These are phyloP conservation scores for Sebastes baramenuke DNA, from an alignment of 2,797 vertebrate species.

Conservation along the genomic window DNA sequence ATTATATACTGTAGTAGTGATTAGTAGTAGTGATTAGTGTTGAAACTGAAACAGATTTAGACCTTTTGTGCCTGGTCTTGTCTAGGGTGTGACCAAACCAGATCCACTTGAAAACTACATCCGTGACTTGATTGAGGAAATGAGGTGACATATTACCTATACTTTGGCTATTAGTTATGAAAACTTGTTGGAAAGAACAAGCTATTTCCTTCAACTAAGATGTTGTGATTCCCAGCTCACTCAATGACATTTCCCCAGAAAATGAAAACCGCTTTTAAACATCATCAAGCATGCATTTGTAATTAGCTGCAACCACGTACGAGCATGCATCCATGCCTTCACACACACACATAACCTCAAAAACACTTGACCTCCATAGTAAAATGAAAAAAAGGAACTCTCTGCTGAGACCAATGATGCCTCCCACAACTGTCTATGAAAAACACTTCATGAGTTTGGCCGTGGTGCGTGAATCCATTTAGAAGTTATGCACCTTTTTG, in stretches of 20 bases:
- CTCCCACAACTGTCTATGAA: background rate
- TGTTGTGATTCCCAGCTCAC: background rate
- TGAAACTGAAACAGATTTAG: background rate
- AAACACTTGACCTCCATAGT: background rate
- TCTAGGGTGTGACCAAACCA: background rate
- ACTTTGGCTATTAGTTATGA: background rate
- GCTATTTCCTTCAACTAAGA: background rate
- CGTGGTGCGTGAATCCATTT: too few species aligned
- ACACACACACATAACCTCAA: background rate
- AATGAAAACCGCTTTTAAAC: background rate
- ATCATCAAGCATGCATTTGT: background rate
- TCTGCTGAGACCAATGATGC: background rate
- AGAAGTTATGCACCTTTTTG: too few species aligned
- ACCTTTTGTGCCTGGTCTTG: background rate
- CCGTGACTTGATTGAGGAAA: background rate
- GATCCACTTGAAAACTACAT: background rate
- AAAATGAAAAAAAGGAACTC: background rate
- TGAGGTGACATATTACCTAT: background rate
- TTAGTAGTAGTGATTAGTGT: background rate
- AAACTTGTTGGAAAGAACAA: background rate
- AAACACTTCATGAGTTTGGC: background rate
- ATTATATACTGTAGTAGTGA: fast-evolving
- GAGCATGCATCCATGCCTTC: background rate
- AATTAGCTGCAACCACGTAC: background rate
- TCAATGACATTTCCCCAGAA: background rate